Evolutionary conservation across 2,888 invertebrate genomes (phyloP).

Genomic region (Cheilosia soror): DNA sequence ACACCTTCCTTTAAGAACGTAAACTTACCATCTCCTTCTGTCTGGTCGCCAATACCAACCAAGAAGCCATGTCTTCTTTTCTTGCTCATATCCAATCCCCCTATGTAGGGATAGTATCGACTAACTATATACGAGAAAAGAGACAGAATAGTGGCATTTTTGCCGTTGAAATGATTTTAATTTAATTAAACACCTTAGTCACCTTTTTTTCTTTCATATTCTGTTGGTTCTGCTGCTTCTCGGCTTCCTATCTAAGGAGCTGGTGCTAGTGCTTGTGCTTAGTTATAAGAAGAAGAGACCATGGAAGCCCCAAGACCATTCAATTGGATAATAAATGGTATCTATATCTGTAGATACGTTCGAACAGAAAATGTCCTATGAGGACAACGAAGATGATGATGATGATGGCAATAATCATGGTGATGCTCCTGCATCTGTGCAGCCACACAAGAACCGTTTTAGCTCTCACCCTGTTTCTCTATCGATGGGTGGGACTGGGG

Average conservation of each 20-base stretch:
- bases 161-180: constrained; percentile 65
- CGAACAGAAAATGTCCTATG: constrained; percentile 68
- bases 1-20: constrained; percentile 46
- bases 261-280: background rate
- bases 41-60: background rate
- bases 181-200: constrained; percentile 71
- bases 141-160: constrained; percentile 33
- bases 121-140: constrained; percentile 8
- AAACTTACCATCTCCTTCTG: background rate
- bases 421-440: constrained; percentile 54
- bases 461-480: constrained; percentile 17
- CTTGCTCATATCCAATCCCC: background rate
- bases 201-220: constrained; percentile 34
- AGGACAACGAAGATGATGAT: constrained; percentile 51
- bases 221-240: background rate
- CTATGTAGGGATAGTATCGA: background rate
- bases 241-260: constrained; percentile 30
- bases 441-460: constrained; percentile 64
- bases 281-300: constrained; percentile 27
- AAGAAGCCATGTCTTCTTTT: background rate
- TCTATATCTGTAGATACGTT: constrained; percentile 51
- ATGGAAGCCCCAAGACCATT: constrained; percentile 61
- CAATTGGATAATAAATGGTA: constrained; percentile 68
- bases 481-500: too few relatives aligned
- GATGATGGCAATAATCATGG: constrained; percentile 25